Evolutionary conservation across 2,113 vertebrate genomes (phyloP).

Genomic region (Hippoglossus stenolepis): DNA sequence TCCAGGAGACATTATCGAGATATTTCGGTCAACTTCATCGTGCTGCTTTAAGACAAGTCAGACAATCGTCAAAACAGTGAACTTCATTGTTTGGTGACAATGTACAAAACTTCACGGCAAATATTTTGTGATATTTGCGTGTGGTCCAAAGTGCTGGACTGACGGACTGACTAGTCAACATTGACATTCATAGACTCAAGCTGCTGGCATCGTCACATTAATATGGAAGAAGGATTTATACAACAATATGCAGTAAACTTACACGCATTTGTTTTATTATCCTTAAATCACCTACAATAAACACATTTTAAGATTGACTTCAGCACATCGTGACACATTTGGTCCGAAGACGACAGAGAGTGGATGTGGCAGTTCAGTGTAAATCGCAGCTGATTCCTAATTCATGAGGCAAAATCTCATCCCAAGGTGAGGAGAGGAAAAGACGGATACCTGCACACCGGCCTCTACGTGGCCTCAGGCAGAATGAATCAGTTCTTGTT

Average conservation of each 20-base stretch:
- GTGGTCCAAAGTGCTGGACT: background rate
- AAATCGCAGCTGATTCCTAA: background rate
- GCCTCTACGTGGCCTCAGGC: background rate
- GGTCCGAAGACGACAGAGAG: background rate
- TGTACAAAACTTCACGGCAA: too few relatives aligned
- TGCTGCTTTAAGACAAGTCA: too few relatives aligned
- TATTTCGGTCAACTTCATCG: background rate
- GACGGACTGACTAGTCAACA: background rate
- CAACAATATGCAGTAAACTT: background rate
- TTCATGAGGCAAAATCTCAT: slow-evolving; percentile 10
- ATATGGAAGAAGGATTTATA: background rate
- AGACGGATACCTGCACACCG: background rate
- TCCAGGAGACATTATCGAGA: too few relatives aligned
- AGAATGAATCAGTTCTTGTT: slow-evolving; percentile 16
- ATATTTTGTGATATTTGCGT: too few relatives aligned
- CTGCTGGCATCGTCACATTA: background rate
- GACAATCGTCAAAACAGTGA: too few relatives aligned
- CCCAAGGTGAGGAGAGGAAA: background rate
- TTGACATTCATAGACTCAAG: too few relatives aligned
- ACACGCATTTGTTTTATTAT: background rate
- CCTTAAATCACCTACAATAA: background rate
- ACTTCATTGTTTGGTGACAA: too few relatives aligned
- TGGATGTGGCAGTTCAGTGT: background rate
- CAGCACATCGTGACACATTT: background rate
- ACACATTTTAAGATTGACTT: background rate